A percentile compares a stretch with the other conserved stretches of the same genome.
Evolutionary conservation across 2,797 vertebrate species (phyloP).

Genomic region (Lemur catta): DNA sequence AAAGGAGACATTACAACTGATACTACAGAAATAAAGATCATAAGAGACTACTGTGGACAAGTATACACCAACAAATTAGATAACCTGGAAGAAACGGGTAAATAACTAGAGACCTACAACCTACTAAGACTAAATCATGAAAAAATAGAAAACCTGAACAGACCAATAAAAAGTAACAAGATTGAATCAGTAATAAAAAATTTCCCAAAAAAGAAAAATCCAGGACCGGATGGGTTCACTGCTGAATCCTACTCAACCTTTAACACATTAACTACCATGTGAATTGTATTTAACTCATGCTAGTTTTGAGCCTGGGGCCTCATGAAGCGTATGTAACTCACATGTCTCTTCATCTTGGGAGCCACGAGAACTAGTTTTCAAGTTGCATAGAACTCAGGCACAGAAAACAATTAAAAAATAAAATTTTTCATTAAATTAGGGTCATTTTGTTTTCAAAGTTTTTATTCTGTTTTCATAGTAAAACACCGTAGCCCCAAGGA

Average conservation of each 20-base stretch:
- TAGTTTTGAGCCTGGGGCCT: too few relatives aligned
- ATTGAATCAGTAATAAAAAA: neutral
- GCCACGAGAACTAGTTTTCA: too few relatives aligned
- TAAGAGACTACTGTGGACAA: neutral
- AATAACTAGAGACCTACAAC: neutral
- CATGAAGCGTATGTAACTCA: too few relatives aligned
- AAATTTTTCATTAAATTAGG: too few relatives aligned
- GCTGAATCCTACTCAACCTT: neutral
- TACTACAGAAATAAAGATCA: neutral
- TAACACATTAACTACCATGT: too few relatives aligned
- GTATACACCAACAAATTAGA: neutral
- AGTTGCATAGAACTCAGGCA: too few relatives aligned
- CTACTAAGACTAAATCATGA: neutral
- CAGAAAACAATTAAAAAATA: too few relatives aligned
- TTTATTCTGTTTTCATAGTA: too few relatives aligned
- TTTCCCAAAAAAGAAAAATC: neutral
- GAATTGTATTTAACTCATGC: too few relatives aligned
- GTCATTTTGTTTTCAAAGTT: too few relatives aligned
- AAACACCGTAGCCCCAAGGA: too few relatives aligned
- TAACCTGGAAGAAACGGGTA: neutral
- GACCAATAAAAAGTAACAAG: neutral
- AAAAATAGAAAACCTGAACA: neutral
- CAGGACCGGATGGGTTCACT: neutral
- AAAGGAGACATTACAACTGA: neutral
- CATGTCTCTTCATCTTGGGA: too few relatives aligned